Base-by-base conservation (phyloP, 2,888 invertebrate genomes). In the Lepidochrysops patricia region DNA sequence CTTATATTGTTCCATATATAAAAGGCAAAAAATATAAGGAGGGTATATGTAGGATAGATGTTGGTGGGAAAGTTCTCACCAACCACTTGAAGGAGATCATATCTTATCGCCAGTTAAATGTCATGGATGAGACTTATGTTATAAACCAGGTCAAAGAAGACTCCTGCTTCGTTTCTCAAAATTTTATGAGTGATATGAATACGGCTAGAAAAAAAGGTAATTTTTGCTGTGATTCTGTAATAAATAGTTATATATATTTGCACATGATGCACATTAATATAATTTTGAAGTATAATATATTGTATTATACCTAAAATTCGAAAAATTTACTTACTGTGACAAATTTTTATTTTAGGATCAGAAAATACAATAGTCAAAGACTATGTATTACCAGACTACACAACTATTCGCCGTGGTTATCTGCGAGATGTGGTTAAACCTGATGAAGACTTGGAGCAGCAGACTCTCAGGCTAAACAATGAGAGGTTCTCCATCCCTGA, bases 91-190 rank as follows among this genome's bases (percentile, higher is more conserved):
- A 99, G 80, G 99, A 99, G 82, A 93, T 98, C 13, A 93, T 99
- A 67, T 99, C 99, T 0, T 99, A 99, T 80, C 90, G 94, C 48
- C 98, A 99, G 76, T 84, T 99, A 50, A 97, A 99, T 89, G 98
- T 99, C 0, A 97, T 98, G 97, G 98, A 99, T 77, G 99, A 99
- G 82, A 98, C 98, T 0, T 98, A 96, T 84, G 98, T 99, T 0
- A 97, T 99, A 54, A 99, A 99, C 84, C 98, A 99, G 86, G 96
- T 95, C 0, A 99, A 99, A 80, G 99, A 99, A 83, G 99, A 99
- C 77, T 93, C 96, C 0, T 99, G 99, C 77, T 99, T 94, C 87
- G 97, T 99, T 0, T 94, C 98, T 0, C 90, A 92, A 67, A 91
- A 98, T 75, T 97, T 98, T 72, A 91, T 92, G 71, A 85, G 86